Evolutionary conservation across 2,888 invertebrate species (phyloP), one percentile per base, ranked within the genome.

Genomic region (Agrotis exclamationis): DNA sequence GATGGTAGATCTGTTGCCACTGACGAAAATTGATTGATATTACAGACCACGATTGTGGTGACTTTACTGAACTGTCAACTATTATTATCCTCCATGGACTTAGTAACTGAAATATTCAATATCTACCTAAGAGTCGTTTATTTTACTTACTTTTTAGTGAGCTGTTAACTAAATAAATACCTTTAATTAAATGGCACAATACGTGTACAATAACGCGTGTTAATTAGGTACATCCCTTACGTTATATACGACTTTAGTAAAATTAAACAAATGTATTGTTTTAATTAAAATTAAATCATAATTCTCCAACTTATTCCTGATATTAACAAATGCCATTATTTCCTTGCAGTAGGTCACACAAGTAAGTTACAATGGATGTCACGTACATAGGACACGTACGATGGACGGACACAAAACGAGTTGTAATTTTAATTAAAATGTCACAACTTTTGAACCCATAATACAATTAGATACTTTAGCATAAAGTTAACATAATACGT

Each of bases 371-470:
- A 88, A 92, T 92, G 90, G 82, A 87, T 89, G 91, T 94, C 93
- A 93, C 92, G 91, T 90, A 89, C 91, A 87, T 83, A 88, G 86
- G 86, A 91, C 92, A 91, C 90, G 92, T 90, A 90, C 89, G 86
- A 87, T 86, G 88, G 85, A 87, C 87, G 84, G 86, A 90, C 89
- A 90, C 90, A 91, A 92, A 93, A 91, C 90, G 87, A 91, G 90
- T 90, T 89, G 87, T 93, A 91, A 94, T 93, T 94, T 95, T 92
- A 94, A 95, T 95, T 94, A 93, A 94, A 95, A 92, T 89, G 91
- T 92, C 93, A 90, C 90, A 93, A 93, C 93, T 94, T 94, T 91
- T 92, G 87, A 86, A 88, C 88, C 86, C 87, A 84, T 87, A 85
- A 89, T 88, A 88, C 84, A 87, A 88, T 89, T 88, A 86, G 84